Conservation (phyloP, 2,797 vertebrate genomes). For the Hylomyscus alleni region DNA sequence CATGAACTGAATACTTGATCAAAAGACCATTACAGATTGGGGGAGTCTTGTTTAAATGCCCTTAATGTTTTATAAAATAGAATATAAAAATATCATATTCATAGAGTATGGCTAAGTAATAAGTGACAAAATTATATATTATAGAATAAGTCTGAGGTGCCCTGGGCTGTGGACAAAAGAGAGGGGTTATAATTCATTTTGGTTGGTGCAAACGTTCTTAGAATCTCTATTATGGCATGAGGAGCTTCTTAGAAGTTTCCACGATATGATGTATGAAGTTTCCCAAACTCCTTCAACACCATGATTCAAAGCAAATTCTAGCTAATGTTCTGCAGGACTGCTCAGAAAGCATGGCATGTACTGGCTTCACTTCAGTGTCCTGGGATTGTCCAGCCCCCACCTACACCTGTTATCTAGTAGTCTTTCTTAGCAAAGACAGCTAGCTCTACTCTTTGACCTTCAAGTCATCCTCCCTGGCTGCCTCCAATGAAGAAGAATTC, state of each 20-base stretch:
- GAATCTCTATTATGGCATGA: not conserved
- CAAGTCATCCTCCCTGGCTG: not conserved
- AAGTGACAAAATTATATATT: constrained; percentile 38
- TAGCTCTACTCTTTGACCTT: not conserved
- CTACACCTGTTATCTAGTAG: not conserved
- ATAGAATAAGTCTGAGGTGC: not conserved
- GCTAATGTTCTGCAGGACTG: not conserved
- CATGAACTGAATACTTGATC: not conserved
- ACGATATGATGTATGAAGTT: not conserved
- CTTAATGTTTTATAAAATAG: constrained; percentile 1
- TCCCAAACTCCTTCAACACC: not conserved
- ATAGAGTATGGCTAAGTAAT: not conserved
- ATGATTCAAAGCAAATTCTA: not conserved
- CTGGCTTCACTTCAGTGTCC: not conserved
- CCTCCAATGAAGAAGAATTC: constrained; percentile 3
- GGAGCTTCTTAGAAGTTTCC: not conserved
- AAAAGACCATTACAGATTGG: not conserved
- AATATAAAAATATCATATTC: not conserved
- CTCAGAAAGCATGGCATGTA: not conserved
- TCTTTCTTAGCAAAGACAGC: constrained; percentile 5
- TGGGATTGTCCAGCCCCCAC: not conserved
- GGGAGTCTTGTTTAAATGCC: not conserved
- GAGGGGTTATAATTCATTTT: not conserved
- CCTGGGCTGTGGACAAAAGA: not conserved
- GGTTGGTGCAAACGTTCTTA: constrained; percentile 15